Evolutionary conservation across 2,888 invertebrate genomes (phyloP), one percentile per base, ranked within the genome.

Genomic region (Dioctria rufipes): DNA sequence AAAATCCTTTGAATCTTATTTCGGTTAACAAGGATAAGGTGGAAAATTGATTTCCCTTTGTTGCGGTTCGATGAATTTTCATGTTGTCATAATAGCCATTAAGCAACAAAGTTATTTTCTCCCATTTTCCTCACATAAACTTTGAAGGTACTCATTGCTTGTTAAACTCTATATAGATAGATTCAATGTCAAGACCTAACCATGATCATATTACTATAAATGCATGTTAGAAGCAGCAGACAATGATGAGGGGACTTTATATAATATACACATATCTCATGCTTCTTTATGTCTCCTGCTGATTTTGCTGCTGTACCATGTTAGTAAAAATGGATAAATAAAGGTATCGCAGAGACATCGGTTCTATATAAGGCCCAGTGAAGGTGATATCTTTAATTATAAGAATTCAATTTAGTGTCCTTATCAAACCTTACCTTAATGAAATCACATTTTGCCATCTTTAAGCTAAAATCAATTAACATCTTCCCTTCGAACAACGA

Each of bases 381-480:
- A 79, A 79, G 79, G 67, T 25, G 25, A 25, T 80, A 73, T 40
- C 61, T 77, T 77, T 66, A 80, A 80, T 80, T 80, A 65, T 63
- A 51, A 66, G 80, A 82, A 82, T 81, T 82, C 82, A 82, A 82
- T 82, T 82, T 77, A 40, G 49, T 6, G 71, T 75, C 81, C 60
- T 82, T 81, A 82, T 81, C 81, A 81, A 78, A 77, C 82, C 79
- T 79, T 80, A 82, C 82, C 81, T 82, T 82, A 82, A 82, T 82
- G 81, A 82, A 82, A 82, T 80, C 80, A 65, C 82, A 81, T 82
- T 82, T 81, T 81, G 80, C 80, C 79, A 82, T 82, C 82, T 82
- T 82, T 73, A 82, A 82, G 82, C 82, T 81, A 49, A 82, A 82
- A 82, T 82, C 82, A 82, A 82, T 82, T 82, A 82, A 81, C 82